Conservation (phyloP, 2,797 vertebrate species). For the Onychomys arenicola region DNA sequence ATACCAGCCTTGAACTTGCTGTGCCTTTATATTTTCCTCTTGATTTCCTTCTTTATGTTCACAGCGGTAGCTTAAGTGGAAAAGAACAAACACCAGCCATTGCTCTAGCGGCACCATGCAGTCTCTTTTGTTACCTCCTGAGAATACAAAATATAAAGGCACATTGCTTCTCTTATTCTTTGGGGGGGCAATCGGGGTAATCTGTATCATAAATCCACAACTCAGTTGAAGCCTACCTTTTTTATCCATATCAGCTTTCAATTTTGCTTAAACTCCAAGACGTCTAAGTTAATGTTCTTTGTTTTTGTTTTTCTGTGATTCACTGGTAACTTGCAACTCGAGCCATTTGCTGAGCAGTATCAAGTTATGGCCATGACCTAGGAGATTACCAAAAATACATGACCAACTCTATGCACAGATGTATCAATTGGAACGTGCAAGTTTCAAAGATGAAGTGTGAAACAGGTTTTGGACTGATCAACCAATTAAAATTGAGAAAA, state of each 20-base stretch:
- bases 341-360: conserved; percentile 87
- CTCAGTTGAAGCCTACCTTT: conserved; percentile 73
- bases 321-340: conserved; percentile 83
- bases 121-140: conserved; percentile 86
- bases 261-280: conserved; percentile 81
- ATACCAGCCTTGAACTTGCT: conserved; percentile 84
- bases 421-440: conserved; percentile 81
- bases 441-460: conserved; percentile 77
- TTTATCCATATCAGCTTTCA: conserved; percentile 72
- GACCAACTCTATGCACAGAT: conserved; percentile 82
- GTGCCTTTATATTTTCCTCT: conserved; percentile 88
- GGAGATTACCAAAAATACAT: conserved; percentile 80
- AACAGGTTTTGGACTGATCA: conserved; percentile 81
- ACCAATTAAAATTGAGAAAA: conserved; percentile 82
- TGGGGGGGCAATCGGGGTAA: conserved; percentile 71
- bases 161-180: conserved; percentile 86
- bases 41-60: conserved; percentile 84
- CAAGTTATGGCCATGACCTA: conserved; percentile 85
- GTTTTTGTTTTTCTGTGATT: conserved; percentile 80
- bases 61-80: conserved; percentile 83
- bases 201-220: conserved; percentile 67
- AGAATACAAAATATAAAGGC: conserved; percentile 89
- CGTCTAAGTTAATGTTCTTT: conserved; percentile 73
- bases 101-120: conserved; percentile 86
- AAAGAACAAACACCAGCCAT: conserved; percentile 84